A percentile compares a stretch with the other conserved stretches of the same genome.
Conservation (phyloP, 1,140 invertebrate species). For the Drosophila pachea region DNA sequence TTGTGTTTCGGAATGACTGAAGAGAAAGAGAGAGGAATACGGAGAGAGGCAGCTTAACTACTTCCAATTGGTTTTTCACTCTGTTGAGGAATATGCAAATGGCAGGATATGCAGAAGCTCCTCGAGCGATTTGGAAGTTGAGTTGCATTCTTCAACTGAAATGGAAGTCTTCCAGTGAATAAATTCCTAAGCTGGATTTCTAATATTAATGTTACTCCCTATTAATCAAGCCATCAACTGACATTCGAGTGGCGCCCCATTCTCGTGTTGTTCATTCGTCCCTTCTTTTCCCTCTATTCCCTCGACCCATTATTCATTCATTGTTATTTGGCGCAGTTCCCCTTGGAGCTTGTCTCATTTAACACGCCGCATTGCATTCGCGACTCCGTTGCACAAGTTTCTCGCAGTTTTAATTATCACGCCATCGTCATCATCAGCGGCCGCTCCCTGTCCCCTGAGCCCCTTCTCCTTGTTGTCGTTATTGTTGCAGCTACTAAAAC, state of each 20-base stretch:
- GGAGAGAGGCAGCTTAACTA: constrained; percentile 11
- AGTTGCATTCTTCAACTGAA: not conserved
- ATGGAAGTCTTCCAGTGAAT: not conserved
- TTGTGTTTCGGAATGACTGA: constrained; percentile 35
- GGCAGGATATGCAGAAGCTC: constrained; percentile 1
- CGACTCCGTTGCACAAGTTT: constrained; percentile 27
- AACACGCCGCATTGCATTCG: constrained; percentile 36
- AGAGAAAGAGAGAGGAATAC: too few species aligned
- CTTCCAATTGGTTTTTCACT: constrained; percentile 2
- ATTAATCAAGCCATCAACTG: not conserved
- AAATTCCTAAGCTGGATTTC: not conserved
- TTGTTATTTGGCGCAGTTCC: constrained; percentile 37
- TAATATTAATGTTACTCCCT: not conserved
- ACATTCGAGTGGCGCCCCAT: not conserved
- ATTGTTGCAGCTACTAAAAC: constrained; percentile 21
- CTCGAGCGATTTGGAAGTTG: not conserved
- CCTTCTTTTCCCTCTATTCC: not conserved
- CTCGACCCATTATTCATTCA: constrained; percentile 23
- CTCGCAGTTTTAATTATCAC: constrained; percentile 42
- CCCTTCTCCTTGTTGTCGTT: constrained; percentile 18
- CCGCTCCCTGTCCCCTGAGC: not conserved
- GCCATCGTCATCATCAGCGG: constrained; percentile 26
- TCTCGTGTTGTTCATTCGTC: not conserved
- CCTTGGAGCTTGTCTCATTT: constrained; percentile 31
- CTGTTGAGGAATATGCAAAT: constrained; percentile 16